phyloP scores from a whole-genome alignment of 2,888 invertebrate species.

The Hetaerina titia region DNA sequence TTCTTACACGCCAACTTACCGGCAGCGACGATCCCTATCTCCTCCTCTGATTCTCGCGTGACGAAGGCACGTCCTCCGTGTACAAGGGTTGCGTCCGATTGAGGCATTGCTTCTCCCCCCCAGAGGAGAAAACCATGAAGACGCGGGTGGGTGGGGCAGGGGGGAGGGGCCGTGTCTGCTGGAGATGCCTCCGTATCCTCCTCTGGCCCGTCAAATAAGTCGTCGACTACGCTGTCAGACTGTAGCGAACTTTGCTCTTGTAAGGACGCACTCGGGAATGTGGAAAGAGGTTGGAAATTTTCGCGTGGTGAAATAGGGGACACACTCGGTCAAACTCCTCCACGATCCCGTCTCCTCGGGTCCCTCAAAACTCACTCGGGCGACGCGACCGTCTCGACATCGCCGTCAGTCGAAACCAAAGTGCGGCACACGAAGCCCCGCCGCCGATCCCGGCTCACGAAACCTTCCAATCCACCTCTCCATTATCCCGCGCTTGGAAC shows the following conservation, averaged over 20 bases:
- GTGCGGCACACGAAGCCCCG: not conserved
- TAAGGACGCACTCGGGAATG: not conserved
- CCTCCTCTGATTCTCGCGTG: constrained; percentile 45
- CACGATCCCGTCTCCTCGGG: no score
- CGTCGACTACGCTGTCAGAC: not conserved
- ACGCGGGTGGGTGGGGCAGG: not conserved
- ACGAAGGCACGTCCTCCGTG: not conserved
- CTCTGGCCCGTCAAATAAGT: no score
- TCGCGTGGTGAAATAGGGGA: not conserved
- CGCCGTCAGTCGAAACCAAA: not conserved
- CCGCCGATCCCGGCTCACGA: not conserved
- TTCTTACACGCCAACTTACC: constrained; percentile 57
- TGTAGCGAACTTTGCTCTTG: not conserved
- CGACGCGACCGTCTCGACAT: not conserved
- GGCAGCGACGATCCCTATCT: constrained; percentile 49
- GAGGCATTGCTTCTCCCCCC: constrained; percentile 5
- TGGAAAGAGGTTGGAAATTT: not conserved
- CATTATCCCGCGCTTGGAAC: not conserved
- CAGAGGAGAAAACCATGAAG: not conserved
- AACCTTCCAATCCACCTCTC: not conserved
- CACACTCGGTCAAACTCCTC: not conserved
- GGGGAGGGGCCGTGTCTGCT: not conserved
- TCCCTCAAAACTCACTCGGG: no score
- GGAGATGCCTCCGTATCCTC: not conserved
- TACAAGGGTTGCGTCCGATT: not conserved